Evolutionary conservation across 2,113 vertebrate species (phyloP), one percentile per base, ranked within the genome.

Genomic region (Gobio gobio): DNA sequence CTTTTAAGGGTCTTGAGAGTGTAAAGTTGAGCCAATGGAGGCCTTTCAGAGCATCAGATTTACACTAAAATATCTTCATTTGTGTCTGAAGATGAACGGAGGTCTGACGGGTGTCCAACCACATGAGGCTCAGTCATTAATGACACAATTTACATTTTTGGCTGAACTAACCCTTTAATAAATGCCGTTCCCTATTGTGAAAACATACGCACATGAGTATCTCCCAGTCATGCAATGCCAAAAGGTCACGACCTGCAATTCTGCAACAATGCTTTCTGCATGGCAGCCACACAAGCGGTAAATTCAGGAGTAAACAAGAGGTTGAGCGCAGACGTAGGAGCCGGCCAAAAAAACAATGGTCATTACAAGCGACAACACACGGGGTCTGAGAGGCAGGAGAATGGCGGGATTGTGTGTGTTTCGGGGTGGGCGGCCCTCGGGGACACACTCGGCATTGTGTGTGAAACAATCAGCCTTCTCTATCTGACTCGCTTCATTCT

Each of bases 401-500:
- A 94, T 94, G 88, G 54, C 72, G 85, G 92, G 81, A 92, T 92
- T 95, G 94, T 90, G 83, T 91, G 86, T 86, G 86, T 86, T 83
- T 90, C 90, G 89, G 93, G 89, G 93, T 89, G 86, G 87, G 82
- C 84, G 54, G 88, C 92, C 73, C 92, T 24, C 82, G 83, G 83
- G 88, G 87, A 93, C 86, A 92, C 90, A 79, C 91, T 93, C 89
- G 87, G 88, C 90, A 93, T 93, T 92, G 92, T 93, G 88, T 86
- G 90, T 84, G 82, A 85, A 89, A 91, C 91, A 87, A 89, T 87
- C 87, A 86, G 83, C 86, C 90, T 83, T 92, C 88, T 89, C 83
- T 87, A 78, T 56, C n/a, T 45, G 47, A 81, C 83, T 83, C 54
- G 54, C 54, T 56, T 22, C 24, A 72, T n/a, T 6, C 20, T 22